A percentile compares a stretch with the other conserved stretches of the same genome.
Evolutionary conservation across 2,113 vertebrate genomes (phyloP).

Genomic region (Vanacampus margaritifer): DNA sequence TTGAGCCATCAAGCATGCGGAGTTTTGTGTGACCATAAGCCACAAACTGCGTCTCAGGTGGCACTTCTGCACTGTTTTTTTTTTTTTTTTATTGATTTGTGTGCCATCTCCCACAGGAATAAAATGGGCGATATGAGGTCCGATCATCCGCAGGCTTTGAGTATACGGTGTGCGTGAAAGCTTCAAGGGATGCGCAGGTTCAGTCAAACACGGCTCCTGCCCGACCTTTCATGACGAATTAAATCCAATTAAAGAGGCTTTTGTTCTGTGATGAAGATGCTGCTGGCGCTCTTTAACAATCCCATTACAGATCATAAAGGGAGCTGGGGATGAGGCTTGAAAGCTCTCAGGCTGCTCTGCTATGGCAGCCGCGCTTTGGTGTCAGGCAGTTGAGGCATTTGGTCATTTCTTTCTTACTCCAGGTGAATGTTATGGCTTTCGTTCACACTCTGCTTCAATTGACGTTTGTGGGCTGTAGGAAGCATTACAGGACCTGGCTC

Average conservation of each 20-base stretch:
- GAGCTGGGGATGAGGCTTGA: constrained; percentile 55
- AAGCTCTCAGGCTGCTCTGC: constrained; percentile 49
- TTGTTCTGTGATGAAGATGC: constrained; percentile 62
- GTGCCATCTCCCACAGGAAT: background rate
- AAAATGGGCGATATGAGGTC: constrained; percentile 9
- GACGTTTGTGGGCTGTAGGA: constrained; percentile 20
- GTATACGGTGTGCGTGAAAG: constrained; percentile 11
- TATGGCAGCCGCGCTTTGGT: constrained; percentile 32
- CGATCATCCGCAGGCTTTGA: background rate
- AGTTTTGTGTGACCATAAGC: constrained; percentile 32
- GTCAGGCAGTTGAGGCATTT: constrained; percentile 20
- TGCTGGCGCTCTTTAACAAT: constrained; percentile 59
- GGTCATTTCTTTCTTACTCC: constrained; percentile 29
- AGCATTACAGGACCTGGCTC: constrained; percentile 17
- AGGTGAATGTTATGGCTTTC: constrained; percentile 39
- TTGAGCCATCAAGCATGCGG: constrained; percentile 37
- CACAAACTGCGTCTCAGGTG: constrained; percentile 30
- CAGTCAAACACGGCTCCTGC: constrained; percentile 46
- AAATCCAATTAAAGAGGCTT: constrained; percentile 61
- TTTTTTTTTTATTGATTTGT: constrained; percentile 13
- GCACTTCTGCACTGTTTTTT: constrained; percentile 2
- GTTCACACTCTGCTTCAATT: constrained; percentile 9
- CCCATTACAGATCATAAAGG: constrained; percentile 67
- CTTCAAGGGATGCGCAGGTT: constrained; percentile 49
- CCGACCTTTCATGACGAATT: constrained; percentile 55